Base-by-base conservation (phyloP, 2,797 vertebrate species). In the Chloroceryle amazona region DNA sequence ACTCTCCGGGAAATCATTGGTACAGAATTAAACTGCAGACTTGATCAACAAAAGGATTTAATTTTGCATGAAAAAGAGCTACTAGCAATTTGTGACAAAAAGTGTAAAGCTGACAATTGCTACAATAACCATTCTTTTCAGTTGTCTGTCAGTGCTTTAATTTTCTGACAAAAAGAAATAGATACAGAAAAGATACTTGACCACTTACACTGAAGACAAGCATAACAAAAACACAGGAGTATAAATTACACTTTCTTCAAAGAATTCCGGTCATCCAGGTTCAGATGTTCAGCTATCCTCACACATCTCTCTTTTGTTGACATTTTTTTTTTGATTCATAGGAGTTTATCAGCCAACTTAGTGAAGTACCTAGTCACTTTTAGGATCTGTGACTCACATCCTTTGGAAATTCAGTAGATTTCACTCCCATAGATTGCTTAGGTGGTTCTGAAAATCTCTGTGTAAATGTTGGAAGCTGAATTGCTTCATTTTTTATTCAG, bases 151-250 rank as follows among this genome's bases (percentile, higher is more conserved):
- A 90, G 57, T 84, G 72, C 35, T 67, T 75, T 42, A 47, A 33
- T 81, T 94, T 84, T 94, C 61, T 52, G 20, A 81, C 51, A 85
- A 73, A 84, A 51, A 47, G 41, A 73, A 90, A 78, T 33, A 68
- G 55, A 72, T 60, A 66, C 55, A 73, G 70, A 61, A 84, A 78
- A 80, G 31, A 22, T 46, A 29, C 51, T 54, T 78, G 65, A 62
- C 71, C 6, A 1, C 52, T 74, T 85, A 67, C 1, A 2, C 49
- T n/a, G 75, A 88, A 21, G 29, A 67, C 15, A 72, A 88, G n/a
- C 37, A 74, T 54, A 88, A 75, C 17, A 82, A 76, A 65, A 54
- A 52, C 33, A 70, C 22, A 39, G 5, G 7, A 35, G 14, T 18
- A 49, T 44, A 63, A 93, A 76, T 72, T 4, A 70, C 91, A 71